These are phyloP conservation scores for Phylloscopus trochiloides DNA, from an alignment of 2,113 vertebrate species.

Conservation along the genomic window DNA sequence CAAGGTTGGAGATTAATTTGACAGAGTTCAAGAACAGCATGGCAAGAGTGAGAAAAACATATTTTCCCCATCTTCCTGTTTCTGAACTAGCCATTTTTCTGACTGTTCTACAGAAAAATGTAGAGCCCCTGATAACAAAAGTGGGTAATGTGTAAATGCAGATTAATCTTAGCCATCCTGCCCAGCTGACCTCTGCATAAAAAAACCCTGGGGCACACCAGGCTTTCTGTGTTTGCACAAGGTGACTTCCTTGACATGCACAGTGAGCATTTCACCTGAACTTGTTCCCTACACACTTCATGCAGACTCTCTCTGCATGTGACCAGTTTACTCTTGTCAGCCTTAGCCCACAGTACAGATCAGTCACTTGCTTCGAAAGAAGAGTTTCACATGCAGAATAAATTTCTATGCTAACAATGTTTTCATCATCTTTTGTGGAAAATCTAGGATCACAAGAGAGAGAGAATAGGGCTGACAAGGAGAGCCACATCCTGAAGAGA, in stretches of 20 bases:
- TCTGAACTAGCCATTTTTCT: not conserved
- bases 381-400: not conserved
- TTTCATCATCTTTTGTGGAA: not conserved
- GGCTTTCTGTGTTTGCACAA: not conserved
- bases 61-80: not conserved
- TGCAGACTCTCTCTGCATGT: not conserved
- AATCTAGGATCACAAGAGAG: not conserved
- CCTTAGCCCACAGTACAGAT: not conserved
- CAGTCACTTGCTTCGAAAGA: not conserved
- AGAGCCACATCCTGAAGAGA: not conserved
- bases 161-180: not conserved
- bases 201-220: fast-evolving
- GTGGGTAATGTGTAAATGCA: not conserved
- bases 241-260: not conserved
- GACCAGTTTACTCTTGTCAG: not conserved
- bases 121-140: not conserved
- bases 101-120: not conserved
- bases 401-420: not conserved
- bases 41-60: not conserved
- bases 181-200: not conserved
- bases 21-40: not conserved
- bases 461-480: not conserved
- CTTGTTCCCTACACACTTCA: not conserved
- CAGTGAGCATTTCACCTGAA: not conserved
- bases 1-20: not conserved